A percentile compares a stretch with the other conserved stretches of the same genome.
These are phyloP conservation scores for Chelidonichthys spinosus DNA, from an alignment of 2,797 vertebrate genomes.

Conservation along the genomic window DNA sequence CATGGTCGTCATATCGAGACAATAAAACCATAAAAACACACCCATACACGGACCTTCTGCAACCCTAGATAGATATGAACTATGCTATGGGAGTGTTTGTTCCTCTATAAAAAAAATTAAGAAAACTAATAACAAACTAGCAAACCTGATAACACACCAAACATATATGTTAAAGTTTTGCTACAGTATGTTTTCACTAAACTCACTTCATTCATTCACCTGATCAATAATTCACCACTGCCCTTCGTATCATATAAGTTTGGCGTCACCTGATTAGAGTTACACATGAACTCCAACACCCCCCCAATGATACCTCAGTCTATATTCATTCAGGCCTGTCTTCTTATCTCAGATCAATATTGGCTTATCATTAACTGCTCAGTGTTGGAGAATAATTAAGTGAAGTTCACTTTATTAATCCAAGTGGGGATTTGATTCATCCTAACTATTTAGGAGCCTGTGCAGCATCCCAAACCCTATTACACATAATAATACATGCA, in stretches of 20 bases:
- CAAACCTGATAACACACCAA: not conserved
- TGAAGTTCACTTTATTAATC: not conserved
- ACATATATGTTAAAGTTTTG: no score
- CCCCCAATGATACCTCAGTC: not conserved
- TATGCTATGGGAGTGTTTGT: no score
- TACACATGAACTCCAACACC: constrained; percentile 12
- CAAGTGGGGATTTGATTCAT: not conserved
- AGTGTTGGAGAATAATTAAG: constrained; percentile 15
- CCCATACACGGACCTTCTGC: not conserved
- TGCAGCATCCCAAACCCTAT: not conserved
- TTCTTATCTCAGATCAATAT: not conserved
- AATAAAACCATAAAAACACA: constrained; percentile 58
- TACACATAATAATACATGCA: not conserved
- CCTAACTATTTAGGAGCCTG: not conserved
- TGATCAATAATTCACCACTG: constrained; percentile 15
- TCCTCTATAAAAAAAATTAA: not conserved
- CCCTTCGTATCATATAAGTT: not conserved
- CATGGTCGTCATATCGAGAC: not conserved
- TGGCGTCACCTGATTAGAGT: constrained; percentile 2
- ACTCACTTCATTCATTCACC: not conserved
- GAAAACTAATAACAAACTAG: not conserved
- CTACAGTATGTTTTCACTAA: not conserved
- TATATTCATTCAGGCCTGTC: not conserved
- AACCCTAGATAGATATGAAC: not conserved
- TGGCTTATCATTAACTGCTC: constrained; percentile 47